These are phyloP conservation scores for Gambusia holbrooki DNA, from an alignment of 2,113 vertebrate genomes.

Conservation along the genomic window DNA sequence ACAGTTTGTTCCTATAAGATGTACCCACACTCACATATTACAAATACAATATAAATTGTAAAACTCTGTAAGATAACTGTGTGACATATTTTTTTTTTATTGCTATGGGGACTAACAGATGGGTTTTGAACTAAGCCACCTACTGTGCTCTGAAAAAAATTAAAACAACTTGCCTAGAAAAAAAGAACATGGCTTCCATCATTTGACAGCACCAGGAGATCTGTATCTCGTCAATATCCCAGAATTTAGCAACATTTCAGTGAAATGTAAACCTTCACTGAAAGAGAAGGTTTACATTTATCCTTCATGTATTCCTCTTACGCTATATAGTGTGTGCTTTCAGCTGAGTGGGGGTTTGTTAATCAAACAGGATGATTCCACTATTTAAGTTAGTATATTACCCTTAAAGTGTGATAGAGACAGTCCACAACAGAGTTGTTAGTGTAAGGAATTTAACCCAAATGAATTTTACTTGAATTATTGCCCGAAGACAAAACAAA, in stretches of 20 bases:
- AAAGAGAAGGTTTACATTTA: not conserved
- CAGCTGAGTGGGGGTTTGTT: not conserved
- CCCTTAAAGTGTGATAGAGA: not conserved
- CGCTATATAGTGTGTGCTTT: not conserved
- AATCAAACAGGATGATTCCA: not conserved
- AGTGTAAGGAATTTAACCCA: not conserved
- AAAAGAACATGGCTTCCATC: slow-evolving; percentile 7
- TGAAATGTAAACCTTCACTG: not conserved
- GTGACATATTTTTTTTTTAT: slow-evolving; percentile 18
- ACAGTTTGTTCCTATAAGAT: slow-evolving; percentile 8
- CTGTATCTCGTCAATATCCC: slow-evolving; percentile 9
- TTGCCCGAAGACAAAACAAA: not conserved
- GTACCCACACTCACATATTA: not conserved
- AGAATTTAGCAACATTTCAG: not conserved
- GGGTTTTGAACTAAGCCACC: slow-evolving; percentile 52
- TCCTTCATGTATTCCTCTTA: not conserved
- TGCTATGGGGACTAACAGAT: slow-evolving; percentile 34
- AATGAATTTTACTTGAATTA: not conserved
- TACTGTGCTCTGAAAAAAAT: slow-evolving; percentile 36
- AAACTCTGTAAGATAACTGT: not conserved
- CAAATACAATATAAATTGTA: slow-evolving; percentile 1
- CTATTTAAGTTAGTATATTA: not conserved
- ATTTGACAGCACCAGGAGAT: slow-evolving; percentile 24
- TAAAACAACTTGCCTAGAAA: slow-evolving; percentile 28
- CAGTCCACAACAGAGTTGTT: not conserved